Evolutionary conservation across 1,140 invertebrate genomes (phyloP).

Genomic region (Cydia amplana): DNA sequence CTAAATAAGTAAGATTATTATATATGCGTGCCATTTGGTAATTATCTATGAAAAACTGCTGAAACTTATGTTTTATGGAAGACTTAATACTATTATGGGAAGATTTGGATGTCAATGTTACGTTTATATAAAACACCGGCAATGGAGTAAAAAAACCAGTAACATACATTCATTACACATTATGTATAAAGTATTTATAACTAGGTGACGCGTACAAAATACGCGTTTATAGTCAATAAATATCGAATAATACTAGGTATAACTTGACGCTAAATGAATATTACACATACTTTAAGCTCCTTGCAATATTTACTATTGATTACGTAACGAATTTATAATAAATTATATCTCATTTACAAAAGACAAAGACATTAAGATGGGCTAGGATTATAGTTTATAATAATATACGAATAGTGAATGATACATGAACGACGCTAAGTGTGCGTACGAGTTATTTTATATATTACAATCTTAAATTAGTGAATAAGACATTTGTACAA

Average conservation of each 20-base stretch:
- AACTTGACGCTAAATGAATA: slow-evolving; percentile 60
- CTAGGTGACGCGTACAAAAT: slow-evolving; percentile 35
- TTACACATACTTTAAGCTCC: slow-evolving; percentile 44
- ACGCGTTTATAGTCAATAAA: slow-evolving; percentile 54
- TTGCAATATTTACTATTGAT: slow-evolving; percentile 23
- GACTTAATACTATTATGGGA: slow-evolving; percentile 35
- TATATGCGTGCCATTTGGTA: no score
- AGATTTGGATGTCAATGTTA: slow-evolving; percentile 22
- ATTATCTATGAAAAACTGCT: background rate
- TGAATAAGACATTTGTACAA: slow-evolving; percentile 9
- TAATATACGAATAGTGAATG: slow-evolving; percentile 5
- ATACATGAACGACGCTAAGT: slow-evolving; percentile 11
- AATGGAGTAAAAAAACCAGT: slow-evolving; percentile 25
- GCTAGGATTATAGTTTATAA: background rate
- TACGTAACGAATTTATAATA: background rate
- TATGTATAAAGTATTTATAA: slow-evolving; percentile 37
- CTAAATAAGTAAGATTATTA: slow-evolving; percentile 2
- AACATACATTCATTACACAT: slow-evolving; percentile 35
- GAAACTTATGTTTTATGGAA: slow-evolving; percentile 35
- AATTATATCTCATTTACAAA: slow-evolving; percentile 20
- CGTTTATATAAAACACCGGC: slow-evolving; percentile 20
- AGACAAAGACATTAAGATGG: background rate
- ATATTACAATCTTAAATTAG: slow-evolving; percentile 19
- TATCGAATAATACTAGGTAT: slow-evolving; percentile 64
- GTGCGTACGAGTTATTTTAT: background rate